Evolutionary conservation across 2,797 vertebrate genomes (phyloP).

Genomic region (Erithacus rubecula): DNA sequence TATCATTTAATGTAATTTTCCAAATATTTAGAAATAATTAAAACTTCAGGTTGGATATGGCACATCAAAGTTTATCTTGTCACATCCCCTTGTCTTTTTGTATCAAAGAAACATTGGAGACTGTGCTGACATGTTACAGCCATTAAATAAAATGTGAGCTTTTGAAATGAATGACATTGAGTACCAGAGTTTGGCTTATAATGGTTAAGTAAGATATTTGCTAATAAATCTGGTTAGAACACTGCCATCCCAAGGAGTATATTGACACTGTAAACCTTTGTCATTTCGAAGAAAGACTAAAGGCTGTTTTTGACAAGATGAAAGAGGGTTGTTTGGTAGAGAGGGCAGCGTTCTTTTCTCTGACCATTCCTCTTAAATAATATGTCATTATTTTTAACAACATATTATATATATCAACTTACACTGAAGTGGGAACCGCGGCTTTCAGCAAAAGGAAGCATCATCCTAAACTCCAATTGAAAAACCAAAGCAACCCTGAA

Average conservation of each 20-base stretch:
- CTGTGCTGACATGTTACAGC: conserved; percentile 10
- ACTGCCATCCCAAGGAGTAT: neutral
- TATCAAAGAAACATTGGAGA: neutral
- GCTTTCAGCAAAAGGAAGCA: neutral
- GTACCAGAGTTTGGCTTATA: neutral
- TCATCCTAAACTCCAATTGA: neutral
- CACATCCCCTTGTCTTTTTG: neutral
- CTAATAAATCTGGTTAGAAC: neutral
- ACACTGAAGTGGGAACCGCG: neutral
- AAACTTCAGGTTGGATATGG: conserved; percentile 1
- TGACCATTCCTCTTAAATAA: neutral
- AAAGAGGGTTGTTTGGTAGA: neutral
- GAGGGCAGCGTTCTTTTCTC: neutral
- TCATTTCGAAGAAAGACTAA: neutral
- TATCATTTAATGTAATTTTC: conserved; percentile 39
- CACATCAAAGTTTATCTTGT: neutral
- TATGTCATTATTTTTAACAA: conserved; percentile 1
- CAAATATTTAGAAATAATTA: conserved; percentile 44
- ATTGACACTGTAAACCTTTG: neutral
- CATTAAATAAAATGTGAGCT: conserved; percentile 45
- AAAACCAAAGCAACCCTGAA: neutral
- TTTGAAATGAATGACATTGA: conserved; percentile 29
- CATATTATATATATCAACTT: neutral
- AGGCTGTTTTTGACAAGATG: neutral
- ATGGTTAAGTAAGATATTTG: neutral